Conservation (phyloP, 2,113 vertebrate genomes). For the Spea bombifrons region DNA sequence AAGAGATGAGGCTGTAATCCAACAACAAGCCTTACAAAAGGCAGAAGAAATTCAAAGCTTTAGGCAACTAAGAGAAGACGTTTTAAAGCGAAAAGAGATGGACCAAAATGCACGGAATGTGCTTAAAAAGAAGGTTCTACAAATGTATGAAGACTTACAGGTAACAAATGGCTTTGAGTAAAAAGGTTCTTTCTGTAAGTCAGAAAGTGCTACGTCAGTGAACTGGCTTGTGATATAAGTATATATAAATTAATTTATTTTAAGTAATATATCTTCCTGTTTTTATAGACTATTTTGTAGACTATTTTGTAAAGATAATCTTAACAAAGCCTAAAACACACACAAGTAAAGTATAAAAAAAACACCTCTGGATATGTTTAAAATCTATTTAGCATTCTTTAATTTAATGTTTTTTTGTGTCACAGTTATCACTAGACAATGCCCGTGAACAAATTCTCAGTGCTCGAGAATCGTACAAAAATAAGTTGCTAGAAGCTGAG, state of each 20-base stretch:
- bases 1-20: slow-evolving; percentile 62
- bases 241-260: too few relatives aligned
- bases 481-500: slow-evolving; percentile 61
- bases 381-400: background rate
- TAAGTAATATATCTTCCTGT: too few relatives aligned
- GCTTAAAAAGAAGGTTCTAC: slow-evolving; percentile 64
- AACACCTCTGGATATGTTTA: background rate
- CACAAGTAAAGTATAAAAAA: too few relatives aligned
- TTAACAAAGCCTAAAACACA: too few relatives aligned
- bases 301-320: too few relatives aligned
- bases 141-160: slow-evolving; percentile 72
- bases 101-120: slow-evolving; percentile 59
- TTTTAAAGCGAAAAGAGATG: slow-evolving; percentile 65
- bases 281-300: too few relatives aligned
- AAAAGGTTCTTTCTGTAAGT: too few relatives aligned
- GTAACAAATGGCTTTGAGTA: slow-evolving; percentile 55
- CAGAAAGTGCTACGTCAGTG: too few relatives aligned
- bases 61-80: slow-evolving; percentile 61
- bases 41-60: slow-evolving; percentile 74
- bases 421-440: slow-evolving; percentile 67
- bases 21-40: slow-evolving; percentile 62
- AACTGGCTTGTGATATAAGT: too few relatives aligned
- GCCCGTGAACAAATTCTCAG: slow-evolving; percentile 56
- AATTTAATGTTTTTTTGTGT: slow-evolving; percentile 48
- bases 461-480: slow-evolving; percentile 66